A percentile compares a stretch with the other conserved stretches of the same genome.
Conservation (phyloP, 2,113 vertebrate genomes). For the Procavia capensis region DNA sequence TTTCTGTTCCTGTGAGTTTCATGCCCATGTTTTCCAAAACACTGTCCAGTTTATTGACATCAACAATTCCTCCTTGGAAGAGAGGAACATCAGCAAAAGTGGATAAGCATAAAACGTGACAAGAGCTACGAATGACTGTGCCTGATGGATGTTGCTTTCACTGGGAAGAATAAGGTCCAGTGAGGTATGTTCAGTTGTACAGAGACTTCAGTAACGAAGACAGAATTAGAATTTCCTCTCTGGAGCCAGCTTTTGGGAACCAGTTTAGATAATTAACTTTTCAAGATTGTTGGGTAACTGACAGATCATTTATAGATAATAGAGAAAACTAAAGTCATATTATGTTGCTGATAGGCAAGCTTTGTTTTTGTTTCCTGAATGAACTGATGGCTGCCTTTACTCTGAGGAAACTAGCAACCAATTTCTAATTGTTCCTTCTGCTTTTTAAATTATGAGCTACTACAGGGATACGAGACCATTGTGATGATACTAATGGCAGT, state of each 20-base stretch:
- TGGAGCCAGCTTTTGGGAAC: background rate
- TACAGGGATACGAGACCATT: background rate
- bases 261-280: background rate
- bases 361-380: background rate
- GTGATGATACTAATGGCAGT: background rate
- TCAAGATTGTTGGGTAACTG: background rate
- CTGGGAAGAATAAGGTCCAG: background rate
- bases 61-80: background rate
- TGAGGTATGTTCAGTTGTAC: background rate
- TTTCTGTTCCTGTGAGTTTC: slow-evolving; percentile 12
- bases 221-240: background rate
- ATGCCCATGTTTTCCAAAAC: slow-evolving; percentile 28
- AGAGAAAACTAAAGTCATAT: background rate
- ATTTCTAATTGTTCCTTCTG: background rate
- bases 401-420: background rate
- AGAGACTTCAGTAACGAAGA: background rate
- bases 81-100: background rate
- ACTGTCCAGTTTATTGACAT: background rate
- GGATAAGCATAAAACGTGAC: background rate
- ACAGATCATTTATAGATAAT: background rate
- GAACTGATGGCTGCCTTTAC: background rate
- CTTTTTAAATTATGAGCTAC: background rate
- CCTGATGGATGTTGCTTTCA: background rate
- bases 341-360: background rate
- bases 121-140: background rate